Conservation (phyloP, 2,888 invertebrate species). For the Linnaemya vulpina region DNA sequence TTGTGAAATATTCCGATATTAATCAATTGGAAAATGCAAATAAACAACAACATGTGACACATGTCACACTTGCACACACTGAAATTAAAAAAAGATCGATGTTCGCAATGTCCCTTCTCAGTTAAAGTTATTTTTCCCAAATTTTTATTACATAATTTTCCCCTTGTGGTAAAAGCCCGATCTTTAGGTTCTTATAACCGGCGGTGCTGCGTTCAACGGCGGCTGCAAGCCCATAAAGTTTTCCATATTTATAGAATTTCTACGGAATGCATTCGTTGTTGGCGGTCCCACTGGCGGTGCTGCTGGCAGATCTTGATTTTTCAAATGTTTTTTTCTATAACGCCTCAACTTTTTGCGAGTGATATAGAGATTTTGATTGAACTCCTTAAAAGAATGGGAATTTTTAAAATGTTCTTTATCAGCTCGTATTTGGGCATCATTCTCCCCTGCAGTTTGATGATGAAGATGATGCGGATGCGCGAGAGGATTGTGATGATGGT, state of each 20-base stretch:
- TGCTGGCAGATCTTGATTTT: slow-evolving; percentile 60
- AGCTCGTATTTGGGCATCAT: slow-evolving; percentile 27
- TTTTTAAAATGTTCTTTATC: slow-evolving; percentile 63
- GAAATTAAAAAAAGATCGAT: background rate
- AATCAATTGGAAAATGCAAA: background rate
- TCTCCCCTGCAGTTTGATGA: slow-evolving; percentile 15
- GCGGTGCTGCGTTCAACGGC: slow-evolving; percentile 69
- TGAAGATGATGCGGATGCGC: slow-evolving; percentile 39
- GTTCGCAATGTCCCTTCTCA: background rate
- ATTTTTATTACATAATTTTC: background rate
- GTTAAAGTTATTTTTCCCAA: background rate
- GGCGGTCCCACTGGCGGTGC: background rate
- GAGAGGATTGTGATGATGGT: slow-evolving; percentile 48
- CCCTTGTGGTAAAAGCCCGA: no score
- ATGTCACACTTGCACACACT: no score
- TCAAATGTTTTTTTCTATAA: slow-evolving; percentile 75
- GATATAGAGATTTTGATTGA: slow-evolving; percentile 81
- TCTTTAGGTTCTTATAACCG: slow-evolving; percentile 74
- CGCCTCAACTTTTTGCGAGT: slow-evolving; percentile 80
- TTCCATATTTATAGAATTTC: slow-evolving; percentile 61
- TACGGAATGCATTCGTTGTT: slow-evolving; percentile 13
- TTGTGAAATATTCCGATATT: background rate
- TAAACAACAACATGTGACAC: background rate
- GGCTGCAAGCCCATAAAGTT: slow-evolving; percentile 71
- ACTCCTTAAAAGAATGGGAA: slow-evolving; percentile 77